phyloP scores from a whole-genome alignment of 2,797 vertebrate genomes.

The Etheostoma nigrum region DNA sequence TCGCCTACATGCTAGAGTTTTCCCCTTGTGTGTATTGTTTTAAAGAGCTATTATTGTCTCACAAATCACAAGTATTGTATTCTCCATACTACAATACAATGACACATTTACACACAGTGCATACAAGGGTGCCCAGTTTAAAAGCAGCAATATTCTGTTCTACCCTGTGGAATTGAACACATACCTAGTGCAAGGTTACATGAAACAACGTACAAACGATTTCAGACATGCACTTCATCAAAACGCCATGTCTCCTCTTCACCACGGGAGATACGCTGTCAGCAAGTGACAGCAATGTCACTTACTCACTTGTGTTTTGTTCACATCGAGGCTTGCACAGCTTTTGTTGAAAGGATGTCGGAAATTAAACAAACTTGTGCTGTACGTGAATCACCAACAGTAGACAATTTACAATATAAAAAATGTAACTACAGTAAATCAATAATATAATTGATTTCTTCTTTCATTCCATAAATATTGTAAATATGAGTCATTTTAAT shows the following conservation, averaged over 20 bases:
- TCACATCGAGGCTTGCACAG: background rate
- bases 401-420: background rate
- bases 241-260: background rate
- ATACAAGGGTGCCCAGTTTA: conserved; percentile 14
- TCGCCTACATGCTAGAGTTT: too few relatives aligned
- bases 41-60: conserved; percentile 17
- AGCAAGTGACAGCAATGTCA: background rate
- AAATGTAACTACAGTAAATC: background rate
- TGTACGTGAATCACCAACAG: background rate
- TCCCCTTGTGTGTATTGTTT: background rate
- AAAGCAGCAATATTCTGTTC: conserved; percentile 27
- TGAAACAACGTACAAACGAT: background rate
- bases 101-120: background rate
- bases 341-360: too few relatives aligned
- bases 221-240: conserved; percentile 33
- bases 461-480: background rate
- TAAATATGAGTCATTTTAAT: background rate
- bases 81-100: background rate
- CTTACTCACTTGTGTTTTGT: background rate
- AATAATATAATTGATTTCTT: background rate
- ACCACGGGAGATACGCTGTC: background rate
- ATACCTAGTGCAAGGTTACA: conserved; percentile 9
- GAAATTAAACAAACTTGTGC: too few relatives aligned
- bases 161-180: conserved; percentile 24
- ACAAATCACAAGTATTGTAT: conserved; percentile 8